A percentile compares a stretch with the other conserved stretches of the same genome.
Evolutionary conservation across 37 sponge, comb jelly and placozoan genomes (phyloP).

Genomic region (Agelas oroides): DNA sequence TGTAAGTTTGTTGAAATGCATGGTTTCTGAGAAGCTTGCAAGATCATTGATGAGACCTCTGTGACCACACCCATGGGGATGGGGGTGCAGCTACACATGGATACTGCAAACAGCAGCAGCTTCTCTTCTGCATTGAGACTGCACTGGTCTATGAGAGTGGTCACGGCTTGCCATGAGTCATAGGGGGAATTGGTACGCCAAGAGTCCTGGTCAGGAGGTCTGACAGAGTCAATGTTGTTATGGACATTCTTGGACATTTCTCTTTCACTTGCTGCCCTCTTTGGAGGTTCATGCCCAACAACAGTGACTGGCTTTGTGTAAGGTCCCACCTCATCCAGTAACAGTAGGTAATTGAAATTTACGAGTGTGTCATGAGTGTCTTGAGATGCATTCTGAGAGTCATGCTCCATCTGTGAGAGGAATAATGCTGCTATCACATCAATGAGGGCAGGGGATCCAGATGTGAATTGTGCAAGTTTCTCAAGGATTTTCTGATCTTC

Average conservation of each 20-base stretch:
- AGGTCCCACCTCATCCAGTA: not conserved
- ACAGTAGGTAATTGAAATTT: not conserved
- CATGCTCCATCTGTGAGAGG: not conserved
- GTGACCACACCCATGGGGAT: constrained; percentile 13
- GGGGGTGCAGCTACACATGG: constrained; percentile 23
- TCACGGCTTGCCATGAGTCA: constrained; percentile 51
- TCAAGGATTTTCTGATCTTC: constrained; percentile 26
- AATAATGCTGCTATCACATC: constrained; percentile 15
- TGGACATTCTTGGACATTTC: not conserved
- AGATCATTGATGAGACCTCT: constrained; percentile 19
- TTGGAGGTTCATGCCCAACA: too few relatives aligned
- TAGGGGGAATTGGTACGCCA: constrained; percentile 19
- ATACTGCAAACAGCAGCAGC: constrained; percentile 29
- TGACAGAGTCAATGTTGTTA: not conserved
- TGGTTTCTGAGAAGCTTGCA: constrained; percentile 1
- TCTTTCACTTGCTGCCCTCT: not conserved
- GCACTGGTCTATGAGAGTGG: constrained; percentile 24
- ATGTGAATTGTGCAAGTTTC: constrained; percentile 43
- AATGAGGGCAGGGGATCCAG: constrained; percentile 35
- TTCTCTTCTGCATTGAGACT: constrained; percentile 1
- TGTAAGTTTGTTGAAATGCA: constrained; percentile 9
- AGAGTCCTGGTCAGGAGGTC: not conserved
- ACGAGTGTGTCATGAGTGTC: not conserved
- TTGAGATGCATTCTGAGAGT: not conserved
- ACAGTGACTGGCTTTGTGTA: not conserved